Evolutionary conservation across 2,797 vertebrate species (phyloP), one percentile per base, ranked within the genome.

Genomic region (Cyprinella venusta): DNA sequence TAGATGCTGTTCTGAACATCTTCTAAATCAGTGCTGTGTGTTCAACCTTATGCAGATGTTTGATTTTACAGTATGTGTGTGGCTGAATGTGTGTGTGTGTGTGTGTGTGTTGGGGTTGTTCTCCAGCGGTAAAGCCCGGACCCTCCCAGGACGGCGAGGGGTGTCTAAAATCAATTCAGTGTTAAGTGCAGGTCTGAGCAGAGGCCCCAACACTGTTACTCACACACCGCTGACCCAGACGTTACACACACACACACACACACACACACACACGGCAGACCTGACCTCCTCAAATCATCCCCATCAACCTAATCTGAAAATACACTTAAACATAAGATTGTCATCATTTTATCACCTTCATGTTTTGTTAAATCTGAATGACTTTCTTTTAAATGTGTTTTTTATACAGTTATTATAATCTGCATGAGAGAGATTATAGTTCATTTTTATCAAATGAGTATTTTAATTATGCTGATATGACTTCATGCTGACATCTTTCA

Each of bases 91-190:
- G 67, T 85, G 77, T 83, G 83, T 80, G 70, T 56, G 21, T 54
- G 30, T 38, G 67, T 85, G 77, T 83, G 83, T 80, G 70, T 56
- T 54, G 26, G 10, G 33, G 42, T 80, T 75, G 82, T 71, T 91
- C 89, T 89, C 30, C 69, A 64, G 69, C 90, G 85, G 71, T 75
- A 65, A 52, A 82, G 52, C 74, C 76, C 15, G 63, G 71, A 67
- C 80, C 72, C 79, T 85, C 79, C 79, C 81, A 87, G 92, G 92
- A 93, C 90, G 83, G 91, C 91, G 84, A 87, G 89, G 64, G 90
- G 86, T 93, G 90, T 93, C 90, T 93, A 91, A 94, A 95, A 95
- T 95, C 94, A 95, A 95, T 95, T 92, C 93, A 89, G 93, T 93
- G 94, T 94, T 95, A 95, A 95, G 94, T 95, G 94, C 94, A 94